Base-by-base conservation (phyloP, 1,140 invertebrate genomes). In the Leptopilina boulardi region DNA sequence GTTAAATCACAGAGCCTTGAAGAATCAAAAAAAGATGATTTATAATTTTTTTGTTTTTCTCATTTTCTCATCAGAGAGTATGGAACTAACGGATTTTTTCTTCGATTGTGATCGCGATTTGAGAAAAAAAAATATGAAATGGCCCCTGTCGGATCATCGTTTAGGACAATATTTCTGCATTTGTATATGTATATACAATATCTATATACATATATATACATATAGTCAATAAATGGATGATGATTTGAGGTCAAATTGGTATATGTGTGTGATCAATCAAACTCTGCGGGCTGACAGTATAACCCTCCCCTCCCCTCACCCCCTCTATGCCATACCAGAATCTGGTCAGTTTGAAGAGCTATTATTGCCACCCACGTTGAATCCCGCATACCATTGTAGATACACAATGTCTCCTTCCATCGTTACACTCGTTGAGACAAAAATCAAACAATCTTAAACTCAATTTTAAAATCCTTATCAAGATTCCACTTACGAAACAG, bases 301-400 rank as follows among this genome's bases (percentile, higher is more conserved):
- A n/a, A n/a, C n/a, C n/a, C n/a, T n/a, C n/a, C n/a, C n/a, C n/a
- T n/a, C n/a, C n/a, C n/a, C n/a, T n/a, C n/a, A 77, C 82, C 83
- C 73, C 80, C n/a, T n/a, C n/a, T n/a, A n/a, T 80, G 81, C 81
- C 81, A n/a, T n/a, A 80, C 23, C 76, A 80, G 78, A 84, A 83
- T 84, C 80, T 77, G 83, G 80, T 76, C 78, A 80, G 74, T 75
- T 76, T n/a, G n/a, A 82, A 83, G 82, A 83, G 80, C 82, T 78
- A 83, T 84, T 82, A 82, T 83, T 83, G 82, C 82, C 83, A 84
- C 83, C 83, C 83, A 84, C 83, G 82, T 83, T 74, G 82, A 47
- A 74, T 72, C 81, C 78, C 71, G 79, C 78, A 80, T 82, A 80
- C 78, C 77, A 79, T 71, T 75, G 76, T 11, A 42, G 51, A 47